A percentile compares a stretch with the other conserved stretches of the same genome.
Conservation (phyloP, 2,113 vertebrate species). For the Ceyx margarethae region DNA sequence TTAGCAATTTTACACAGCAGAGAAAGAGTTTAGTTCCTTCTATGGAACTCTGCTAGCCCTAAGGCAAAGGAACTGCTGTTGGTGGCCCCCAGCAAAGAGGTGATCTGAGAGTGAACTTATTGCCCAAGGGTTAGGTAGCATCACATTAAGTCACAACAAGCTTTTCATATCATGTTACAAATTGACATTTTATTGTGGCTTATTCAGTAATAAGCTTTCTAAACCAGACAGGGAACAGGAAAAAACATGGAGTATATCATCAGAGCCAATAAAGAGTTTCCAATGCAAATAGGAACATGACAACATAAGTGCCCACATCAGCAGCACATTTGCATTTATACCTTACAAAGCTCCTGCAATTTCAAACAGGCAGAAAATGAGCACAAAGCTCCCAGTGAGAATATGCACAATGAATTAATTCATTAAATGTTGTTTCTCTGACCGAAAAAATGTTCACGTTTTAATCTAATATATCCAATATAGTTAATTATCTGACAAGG, state of each 20-base stretch:
- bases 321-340: not conserved
- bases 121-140: not conserved
- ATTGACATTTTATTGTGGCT: not conserved
- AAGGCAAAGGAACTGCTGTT: not conserved
- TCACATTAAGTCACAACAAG: not conserved
- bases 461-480: constrained; percentile 15
- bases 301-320: not conserved
- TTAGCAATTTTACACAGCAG: not conserved
- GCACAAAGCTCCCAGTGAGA: not conserved
- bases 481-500: constrained; percentile 28
- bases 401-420: not conserved
- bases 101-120: not conserved
- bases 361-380: not conserved
- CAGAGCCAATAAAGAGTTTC: not conserved
- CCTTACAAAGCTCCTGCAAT: not conserved
- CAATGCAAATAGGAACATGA: accelerated
- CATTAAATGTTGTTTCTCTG: not conserved
- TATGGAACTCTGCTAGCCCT: not conserved
- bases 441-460: not conserved
- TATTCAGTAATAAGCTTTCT: not conserved
- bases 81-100: not conserved
- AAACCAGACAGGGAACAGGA: accelerated
- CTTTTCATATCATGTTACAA: not conserved
- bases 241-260: not conserved
- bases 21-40: not conserved